phyloP scores from a whole-genome alignment of 2,113 vertebrate genomes.

The Brachyistius frenatus region DNA sequence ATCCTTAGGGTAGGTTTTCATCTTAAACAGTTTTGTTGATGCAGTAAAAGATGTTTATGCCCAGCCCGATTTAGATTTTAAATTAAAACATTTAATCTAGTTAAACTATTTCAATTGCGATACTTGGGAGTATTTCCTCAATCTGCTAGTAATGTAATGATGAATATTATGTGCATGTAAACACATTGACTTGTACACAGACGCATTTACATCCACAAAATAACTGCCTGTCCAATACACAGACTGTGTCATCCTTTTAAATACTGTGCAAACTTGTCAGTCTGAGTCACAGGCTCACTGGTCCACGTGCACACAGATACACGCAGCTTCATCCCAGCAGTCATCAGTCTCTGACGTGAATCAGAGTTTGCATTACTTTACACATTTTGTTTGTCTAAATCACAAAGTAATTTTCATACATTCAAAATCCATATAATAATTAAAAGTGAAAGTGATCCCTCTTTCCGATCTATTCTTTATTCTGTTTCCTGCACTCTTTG shows the following conservation, averaged over 20 bases:
- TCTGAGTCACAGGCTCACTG: neutral
- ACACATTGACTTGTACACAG: neutral
- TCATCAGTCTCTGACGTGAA: neutral
- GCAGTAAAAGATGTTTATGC: neutral
- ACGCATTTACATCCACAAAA: neutral
- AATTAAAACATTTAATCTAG: neutral
- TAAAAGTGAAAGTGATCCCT: neutral
- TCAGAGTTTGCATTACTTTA: no score
- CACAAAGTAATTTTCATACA: no score
- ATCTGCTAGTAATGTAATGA: slow-evolving; percentile 1
- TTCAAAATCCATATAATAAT: neutral
- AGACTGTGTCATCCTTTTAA: slow-evolving; percentile 29
- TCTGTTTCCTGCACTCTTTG: neutral
- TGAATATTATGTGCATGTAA: neutral
- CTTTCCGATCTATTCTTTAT: neutral
- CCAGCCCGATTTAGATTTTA: neutral
- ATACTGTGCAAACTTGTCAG: neutral
- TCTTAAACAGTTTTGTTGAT: neutral
- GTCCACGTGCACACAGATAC: neutral
- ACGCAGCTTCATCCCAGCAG: neutral
- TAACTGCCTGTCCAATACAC: neutral
- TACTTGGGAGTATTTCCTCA: neutral
- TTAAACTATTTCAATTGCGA: neutral
- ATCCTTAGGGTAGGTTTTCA: slow-evolving; percentile 5
- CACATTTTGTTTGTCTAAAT: no score